Evolutionary conservation across 2,113 vertebrate species (phyloP).

Genomic region (Patagioenas fasciata): DNA sequence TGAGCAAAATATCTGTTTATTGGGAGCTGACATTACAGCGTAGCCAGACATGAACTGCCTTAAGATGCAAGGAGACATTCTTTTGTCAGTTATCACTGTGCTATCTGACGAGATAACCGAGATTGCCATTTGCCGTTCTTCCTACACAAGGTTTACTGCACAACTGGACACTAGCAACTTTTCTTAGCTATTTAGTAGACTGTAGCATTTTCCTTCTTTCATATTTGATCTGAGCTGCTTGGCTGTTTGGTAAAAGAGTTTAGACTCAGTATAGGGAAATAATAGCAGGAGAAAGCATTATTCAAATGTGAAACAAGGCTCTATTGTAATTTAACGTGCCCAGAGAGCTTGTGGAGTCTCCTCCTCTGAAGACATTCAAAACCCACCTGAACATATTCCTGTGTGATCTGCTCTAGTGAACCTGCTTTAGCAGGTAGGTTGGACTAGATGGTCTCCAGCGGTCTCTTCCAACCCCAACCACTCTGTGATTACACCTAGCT

Average conservation of each 20-base stretch:
- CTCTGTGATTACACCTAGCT: neutral
- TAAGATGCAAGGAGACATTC: neutral
- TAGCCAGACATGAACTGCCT: neutral
- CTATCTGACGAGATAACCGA: neutral
- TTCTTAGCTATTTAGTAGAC: neutral
- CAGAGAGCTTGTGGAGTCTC: no score
- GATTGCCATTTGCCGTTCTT: neutral
- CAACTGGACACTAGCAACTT: neutral
- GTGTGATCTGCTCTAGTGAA: no score
- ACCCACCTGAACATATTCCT: no score
- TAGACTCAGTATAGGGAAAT: neutral
- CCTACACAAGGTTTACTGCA: neutral
- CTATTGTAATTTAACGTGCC: neutral
- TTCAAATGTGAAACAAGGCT: accelerated
- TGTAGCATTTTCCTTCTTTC: neutral
- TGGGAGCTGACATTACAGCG: neutral
- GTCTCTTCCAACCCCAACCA: no score
- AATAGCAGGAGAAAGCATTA: neutral
- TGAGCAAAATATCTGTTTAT: neutral
- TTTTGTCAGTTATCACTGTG: neutral
- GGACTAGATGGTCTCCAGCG: no score
- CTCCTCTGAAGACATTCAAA: no score
- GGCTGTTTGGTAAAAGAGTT: neutral
- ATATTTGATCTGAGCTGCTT: neutral
- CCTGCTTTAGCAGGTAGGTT: no score